Evolutionary conservation across 2,113 vertebrate genomes (phyloP).

Genomic region (Psilopogon haemacephalus): DNA sequence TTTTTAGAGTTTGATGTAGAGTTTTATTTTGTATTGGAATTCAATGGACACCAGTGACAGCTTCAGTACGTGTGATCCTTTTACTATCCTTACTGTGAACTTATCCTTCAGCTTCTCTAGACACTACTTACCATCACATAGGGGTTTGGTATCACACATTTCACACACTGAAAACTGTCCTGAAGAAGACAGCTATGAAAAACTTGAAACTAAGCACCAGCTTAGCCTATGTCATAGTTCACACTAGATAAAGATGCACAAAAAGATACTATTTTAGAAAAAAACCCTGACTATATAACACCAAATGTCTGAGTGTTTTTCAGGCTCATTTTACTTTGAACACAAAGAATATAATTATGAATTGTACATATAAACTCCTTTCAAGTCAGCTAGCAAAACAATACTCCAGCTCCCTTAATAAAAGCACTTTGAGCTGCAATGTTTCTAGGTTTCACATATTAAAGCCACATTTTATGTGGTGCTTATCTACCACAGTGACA

Average conservation of each 20-base stretch:
- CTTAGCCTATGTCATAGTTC: background rate
- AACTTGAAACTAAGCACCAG: background rate
- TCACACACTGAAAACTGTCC: background rate
- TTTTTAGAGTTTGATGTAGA: background rate
- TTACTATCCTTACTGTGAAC: background rate
- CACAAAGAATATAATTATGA: background rate
- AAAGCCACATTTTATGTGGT: conserved; percentile 51
- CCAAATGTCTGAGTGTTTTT: background rate
- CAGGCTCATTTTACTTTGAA: background rate
- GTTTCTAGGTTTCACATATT: conserved; percentile 51
- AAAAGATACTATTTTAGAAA: background rate
- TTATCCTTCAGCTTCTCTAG: background rate
- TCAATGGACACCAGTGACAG: background rate
- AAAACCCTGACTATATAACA: background rate
- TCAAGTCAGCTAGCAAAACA: background rate
- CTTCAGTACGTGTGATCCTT: background rate
- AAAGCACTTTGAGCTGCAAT: background rate
- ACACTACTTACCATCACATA: background rate
- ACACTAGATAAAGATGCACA: background rate
- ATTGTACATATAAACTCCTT: background rate
- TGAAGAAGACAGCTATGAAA: background rate
- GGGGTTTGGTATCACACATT: background rate
- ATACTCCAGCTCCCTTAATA: conserved; percentile 14
- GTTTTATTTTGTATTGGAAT: background rate
- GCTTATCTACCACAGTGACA: conserved; percentile 26